Conservation (phyloP, 2,797 vertebrate species). For the Mycteria americana region DNA sequence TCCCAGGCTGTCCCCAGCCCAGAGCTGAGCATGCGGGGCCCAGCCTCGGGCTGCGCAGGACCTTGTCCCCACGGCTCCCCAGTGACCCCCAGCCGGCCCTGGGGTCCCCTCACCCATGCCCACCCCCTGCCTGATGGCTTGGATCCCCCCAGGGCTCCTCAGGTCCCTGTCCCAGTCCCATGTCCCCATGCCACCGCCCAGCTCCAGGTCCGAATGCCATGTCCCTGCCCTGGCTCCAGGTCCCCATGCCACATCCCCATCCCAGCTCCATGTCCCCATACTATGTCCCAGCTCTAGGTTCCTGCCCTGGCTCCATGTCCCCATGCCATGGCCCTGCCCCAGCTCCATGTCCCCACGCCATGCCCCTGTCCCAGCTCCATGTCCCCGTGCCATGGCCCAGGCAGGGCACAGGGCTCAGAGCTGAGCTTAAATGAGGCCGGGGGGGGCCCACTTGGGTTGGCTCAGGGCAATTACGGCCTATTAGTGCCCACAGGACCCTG, state of each 20-base stretch:
- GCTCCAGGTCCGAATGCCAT: not conserved
- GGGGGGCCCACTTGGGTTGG: accelerated
- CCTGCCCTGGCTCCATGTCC: not conserved
- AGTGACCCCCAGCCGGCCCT: accelerated
- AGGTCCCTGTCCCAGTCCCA: not conserved
- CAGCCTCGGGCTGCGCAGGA: not conserved
- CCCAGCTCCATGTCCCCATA: too few relatives aligned
- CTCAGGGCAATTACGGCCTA: not conserved
- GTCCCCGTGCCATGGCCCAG: not conserved
- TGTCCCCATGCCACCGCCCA: not conserved
- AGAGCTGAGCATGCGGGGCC: not conserved
- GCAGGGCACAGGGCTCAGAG: not conserved
- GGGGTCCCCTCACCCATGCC: not conserved
- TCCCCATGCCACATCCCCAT: not conserved
- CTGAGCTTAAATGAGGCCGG: not conserved
- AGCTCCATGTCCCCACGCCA: not conserved
- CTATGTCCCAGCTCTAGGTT: too few relatives aligned
- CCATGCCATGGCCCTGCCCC: not conserved
- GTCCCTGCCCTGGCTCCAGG: not conserved
- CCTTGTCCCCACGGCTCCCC: not conserved
- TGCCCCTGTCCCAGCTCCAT: not conserved
- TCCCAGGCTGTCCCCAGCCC: not conserved
- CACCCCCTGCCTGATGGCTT: not conserved
- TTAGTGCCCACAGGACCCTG: not conserved
- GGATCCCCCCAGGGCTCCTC: not conserved